These are phyloP conservation scores for Mythimna vitellina DNA, from an alignment of 2,888 invertebrate genomes.

Conservation along the genomic window DNA sequence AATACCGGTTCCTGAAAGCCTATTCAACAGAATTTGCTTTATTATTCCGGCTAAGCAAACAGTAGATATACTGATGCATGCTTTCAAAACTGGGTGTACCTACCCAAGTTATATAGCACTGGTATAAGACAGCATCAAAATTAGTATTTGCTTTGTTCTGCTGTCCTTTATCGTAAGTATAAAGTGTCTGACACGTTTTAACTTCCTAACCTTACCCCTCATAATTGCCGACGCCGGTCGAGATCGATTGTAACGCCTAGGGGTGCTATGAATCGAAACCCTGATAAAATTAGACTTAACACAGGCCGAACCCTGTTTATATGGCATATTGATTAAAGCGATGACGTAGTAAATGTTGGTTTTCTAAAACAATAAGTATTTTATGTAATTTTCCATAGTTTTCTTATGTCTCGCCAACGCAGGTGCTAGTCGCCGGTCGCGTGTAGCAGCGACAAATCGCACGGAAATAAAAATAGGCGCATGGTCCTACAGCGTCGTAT, in stretches of 20 bases:
- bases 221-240: slow-evolving; percentile 31
- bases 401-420: slow-evolving; percentile 17
- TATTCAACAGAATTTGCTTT: slow-evolving; percentile 6
- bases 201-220: slow-evolving; percentile 27
- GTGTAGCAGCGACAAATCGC: slow-evolving; percentile 62
- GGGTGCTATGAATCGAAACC: background rate
- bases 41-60: background rate
- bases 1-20: slow-evolving; percentile 1
- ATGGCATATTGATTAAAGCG: background rate
- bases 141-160: background rate
- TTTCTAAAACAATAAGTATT: background rate
- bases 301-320: background rate
- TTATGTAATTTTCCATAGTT: slow-evolving; percentile 22
- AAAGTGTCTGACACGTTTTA: slow-evolving; percentile 13
- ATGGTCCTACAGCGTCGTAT: slow-evolving; percentile 82
- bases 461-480: slow-evolving; percentile 79
- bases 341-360: background rate
- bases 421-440: slow-evolving; percentile 40
- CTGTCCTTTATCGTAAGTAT: background rate
- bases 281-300: background rate
- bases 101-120: background rate
- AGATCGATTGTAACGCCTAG: slow-evolving; percentile 39
- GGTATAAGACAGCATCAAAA: background rate
- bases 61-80: background rate
- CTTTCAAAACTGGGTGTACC: background rate